phyloP scores from a whole-genome alignment of 1,140 invertebrate genomes.

The Oedothorax gibbosus region DNA sequence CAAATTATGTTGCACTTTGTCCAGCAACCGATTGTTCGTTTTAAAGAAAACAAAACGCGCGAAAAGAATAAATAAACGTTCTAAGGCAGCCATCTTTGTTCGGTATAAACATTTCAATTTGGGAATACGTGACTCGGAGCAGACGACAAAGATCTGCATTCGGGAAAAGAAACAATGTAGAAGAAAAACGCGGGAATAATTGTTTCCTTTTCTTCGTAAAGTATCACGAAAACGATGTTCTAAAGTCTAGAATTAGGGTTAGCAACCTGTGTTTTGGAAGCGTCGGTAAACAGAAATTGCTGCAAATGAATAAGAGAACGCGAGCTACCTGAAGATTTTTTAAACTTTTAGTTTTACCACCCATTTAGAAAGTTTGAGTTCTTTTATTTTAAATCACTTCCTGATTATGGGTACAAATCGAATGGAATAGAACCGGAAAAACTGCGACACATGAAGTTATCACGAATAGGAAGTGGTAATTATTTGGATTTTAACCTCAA shows the following conservation, averaged over 20 bases:
- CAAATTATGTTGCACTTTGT: background rate
- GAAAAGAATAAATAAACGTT: conserved; percentile 16
- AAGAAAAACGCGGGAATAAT: conserved; percentile 18
- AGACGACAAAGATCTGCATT: conserved; percentile 26
- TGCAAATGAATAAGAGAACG: background rate
- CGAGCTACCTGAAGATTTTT: background rate
- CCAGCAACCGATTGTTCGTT: conserved; percentile 4
- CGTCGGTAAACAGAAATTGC: conserved; percentile 34
- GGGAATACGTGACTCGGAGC: conserved; percentile 20
- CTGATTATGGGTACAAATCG: conserved; percentile 30
- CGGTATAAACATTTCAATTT: conserved; percentile 29
- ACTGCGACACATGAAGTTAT: conserved; percentile 7
- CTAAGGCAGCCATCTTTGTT: conserved; percentile 1
- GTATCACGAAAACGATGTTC: conserved; percentile 43
- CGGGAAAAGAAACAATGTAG: conserved; percentile 18
- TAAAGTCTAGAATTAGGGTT: conserved; percentile 1
- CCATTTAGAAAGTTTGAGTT: conserved; percentile 3
- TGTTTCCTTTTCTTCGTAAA: conserved; percentile 28
- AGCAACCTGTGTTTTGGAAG: conserved; percentile 33
- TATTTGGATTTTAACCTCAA: background rate
- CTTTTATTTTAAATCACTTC: conserved; percentile 8
- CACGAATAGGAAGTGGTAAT: background rate
- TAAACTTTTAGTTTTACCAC: conserved; percentile 16
- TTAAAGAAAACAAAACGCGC: background rate
- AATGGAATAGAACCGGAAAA: conserved; percentile 9